These are phyloP conservation scores for Yponomeuta evonymella DNA, from an alignment of 2,888 invertebrate genomes.

Conservation along the genomic window DNA sequence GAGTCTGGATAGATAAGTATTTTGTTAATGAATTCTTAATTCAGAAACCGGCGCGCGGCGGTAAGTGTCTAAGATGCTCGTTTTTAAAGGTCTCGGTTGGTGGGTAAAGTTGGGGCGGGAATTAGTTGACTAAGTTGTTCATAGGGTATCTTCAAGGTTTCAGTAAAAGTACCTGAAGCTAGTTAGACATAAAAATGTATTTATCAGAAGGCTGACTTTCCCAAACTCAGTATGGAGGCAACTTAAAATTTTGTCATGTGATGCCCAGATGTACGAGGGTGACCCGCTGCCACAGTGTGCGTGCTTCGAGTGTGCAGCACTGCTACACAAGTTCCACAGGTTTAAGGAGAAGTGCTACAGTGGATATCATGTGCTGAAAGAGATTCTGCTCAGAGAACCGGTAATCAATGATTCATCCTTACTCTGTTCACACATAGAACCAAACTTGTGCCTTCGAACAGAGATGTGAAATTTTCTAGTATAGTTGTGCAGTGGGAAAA, in stretches of 20 bases:
- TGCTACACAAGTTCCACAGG: slow-evolving; percentile 53
- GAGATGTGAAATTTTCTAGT: no score
- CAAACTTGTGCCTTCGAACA: no score
- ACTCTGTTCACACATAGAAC: no score
- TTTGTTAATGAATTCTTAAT: neutral
- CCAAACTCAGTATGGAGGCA: slow-evolving; percentile 13
- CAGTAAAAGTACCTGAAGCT: neutral
- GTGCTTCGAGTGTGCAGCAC: slow-evolving; percentile 54
- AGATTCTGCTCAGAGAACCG: slow-evolving; percentile 42
- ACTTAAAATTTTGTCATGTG: neutral
- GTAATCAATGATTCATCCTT: slow-evolving; percentile 28
- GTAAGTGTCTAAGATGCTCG: no score
- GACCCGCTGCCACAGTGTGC: slow-evolving; percentile 52
- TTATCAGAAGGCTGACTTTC: neutral
- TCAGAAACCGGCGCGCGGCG: no score
- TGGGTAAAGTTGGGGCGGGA: no score
- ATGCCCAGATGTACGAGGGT: slow-evolving; percentile 38
- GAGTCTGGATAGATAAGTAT: neutral
- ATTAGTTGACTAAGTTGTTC: no score
- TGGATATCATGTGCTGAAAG: slow-evolving; percentile 42
- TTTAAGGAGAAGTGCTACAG: slow-evolving; percentile 55
- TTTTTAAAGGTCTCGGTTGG: no score
- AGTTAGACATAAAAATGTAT: slow-evolving; percentile 13
- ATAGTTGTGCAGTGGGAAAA: no score
- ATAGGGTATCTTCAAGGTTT: neutral